Conservation (phyloP, 2,888 invertebrate genomes). For the Pachliopta kotzebuea region DNA sequence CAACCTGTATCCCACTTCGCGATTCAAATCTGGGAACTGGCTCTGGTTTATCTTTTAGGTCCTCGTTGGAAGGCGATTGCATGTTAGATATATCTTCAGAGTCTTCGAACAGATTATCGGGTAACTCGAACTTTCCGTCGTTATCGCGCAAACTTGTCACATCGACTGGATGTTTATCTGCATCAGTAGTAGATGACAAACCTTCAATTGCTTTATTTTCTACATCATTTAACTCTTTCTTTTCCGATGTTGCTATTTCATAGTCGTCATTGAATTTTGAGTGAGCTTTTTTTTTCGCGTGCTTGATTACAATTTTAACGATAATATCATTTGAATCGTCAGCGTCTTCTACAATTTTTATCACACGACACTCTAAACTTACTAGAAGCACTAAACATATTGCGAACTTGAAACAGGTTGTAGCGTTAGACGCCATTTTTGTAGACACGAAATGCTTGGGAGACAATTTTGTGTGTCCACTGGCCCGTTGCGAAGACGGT, state of each 20-base stretch:
- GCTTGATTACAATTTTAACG: conserved; percentile 15
- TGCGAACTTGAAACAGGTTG: conserved; percentile 8
- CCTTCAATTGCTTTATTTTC: no score
- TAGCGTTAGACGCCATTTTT: conserved; percentile 6
- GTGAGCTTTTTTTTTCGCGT: neutral
- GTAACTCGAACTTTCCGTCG: neutral
- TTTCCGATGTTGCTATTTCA: neutral
- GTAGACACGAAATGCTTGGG: neutral
- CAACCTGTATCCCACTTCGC: neutral
- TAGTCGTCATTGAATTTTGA: neutral
- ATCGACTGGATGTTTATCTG: neutral
- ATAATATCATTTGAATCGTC: neutral
- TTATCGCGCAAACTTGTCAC: neutral
- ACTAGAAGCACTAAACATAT: conserved; percentile 8
- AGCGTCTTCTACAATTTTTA: conserved; percentile 10
- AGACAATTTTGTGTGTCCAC: neutral
- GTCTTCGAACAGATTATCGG: conserved; percentile 15
- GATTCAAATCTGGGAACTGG: neutral
- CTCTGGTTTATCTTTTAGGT: neutral
- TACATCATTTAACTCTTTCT: neutral
- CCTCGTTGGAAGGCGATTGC: neutral
- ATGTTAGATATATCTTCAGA: neutral
- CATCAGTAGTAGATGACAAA: neutral
- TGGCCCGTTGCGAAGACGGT: conserved; percentile 6
- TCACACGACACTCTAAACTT: conserved; percentile 18